phyloP scores from a whole-genome alignment of 1,140 invertebrate genomes.

The silkworm (Bombyx mori) region DNA sequence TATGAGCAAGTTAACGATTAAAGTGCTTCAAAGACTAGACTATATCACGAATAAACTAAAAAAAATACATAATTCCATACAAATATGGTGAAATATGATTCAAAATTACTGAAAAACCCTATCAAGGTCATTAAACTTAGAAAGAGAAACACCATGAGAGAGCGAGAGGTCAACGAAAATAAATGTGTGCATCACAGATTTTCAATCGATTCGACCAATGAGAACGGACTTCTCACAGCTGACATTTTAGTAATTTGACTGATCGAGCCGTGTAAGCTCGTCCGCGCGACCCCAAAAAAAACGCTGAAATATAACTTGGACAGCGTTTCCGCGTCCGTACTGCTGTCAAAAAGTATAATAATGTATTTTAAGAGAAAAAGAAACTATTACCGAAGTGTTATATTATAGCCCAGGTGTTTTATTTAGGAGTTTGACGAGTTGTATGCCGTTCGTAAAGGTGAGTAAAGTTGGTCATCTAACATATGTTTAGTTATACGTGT shows the following conservation, averaged over 20 bases:
- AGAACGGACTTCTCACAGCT: conserved; percentile 45
- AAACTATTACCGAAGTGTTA: conserved; percentile 62
- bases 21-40: too few relatives aligned
- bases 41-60: too few relatives aligned
- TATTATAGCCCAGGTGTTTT: conserved; percentile 64
- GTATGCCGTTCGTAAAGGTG: conserved; percentile 48
- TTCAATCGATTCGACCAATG: conserved; percentile 66
- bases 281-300: conserved; percentile 25
- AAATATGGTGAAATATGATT: conserved; percentile 7
- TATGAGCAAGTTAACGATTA: conserved; percentile 17
- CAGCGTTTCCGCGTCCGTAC: conserved; percentile 49
- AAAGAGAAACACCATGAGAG: conserved; percentile 30
- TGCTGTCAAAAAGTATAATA: conserved; percentile 57
- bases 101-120: conserved; percentile 13
- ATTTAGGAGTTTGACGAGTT: conserved; percentile 43
- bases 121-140: conserved; percentile 33
- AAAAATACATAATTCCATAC: too few relatives aligned
- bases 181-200: conserved; percentile 36
- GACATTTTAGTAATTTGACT: conserved; percentile 56
- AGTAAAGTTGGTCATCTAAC: conserved; percentile 19
- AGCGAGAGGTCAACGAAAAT: conserved; percentile 31
- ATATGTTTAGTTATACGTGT: conserved; percentile 43
- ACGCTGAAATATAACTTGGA: conserved; percentile 40
- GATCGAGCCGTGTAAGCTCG: conserved; percentile 35
- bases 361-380: conserved; percentile 69